These are phyloP conservation scores for Eulemur macaco DNA, from an alignment of 2,113 vertebrate genomes.

Conservation along the genomic window DNA sequence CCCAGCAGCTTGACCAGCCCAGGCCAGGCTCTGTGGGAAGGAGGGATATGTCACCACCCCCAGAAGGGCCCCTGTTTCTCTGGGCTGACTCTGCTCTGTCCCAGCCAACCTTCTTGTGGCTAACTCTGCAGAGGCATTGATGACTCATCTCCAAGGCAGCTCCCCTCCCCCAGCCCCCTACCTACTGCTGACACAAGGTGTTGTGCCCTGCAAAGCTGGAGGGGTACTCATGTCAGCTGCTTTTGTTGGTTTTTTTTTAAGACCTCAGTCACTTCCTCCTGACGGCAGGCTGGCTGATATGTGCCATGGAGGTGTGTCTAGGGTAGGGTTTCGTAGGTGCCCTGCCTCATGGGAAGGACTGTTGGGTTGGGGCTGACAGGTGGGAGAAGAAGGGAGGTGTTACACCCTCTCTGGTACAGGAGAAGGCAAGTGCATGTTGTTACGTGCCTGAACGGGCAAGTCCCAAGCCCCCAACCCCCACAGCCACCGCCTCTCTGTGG, in stretches of 20 bases:
- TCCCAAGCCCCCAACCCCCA: background rate
- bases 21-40: background rate
- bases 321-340: background rate
- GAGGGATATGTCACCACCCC: background rate
- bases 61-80: background rate
- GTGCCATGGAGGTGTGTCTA: fast-evolving
- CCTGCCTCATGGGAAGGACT: background rate
- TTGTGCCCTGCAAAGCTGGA: background rate
- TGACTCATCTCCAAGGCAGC: background rate
- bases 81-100: background rate
- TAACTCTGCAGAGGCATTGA: background rate
- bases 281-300: background rate
- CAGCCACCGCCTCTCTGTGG: fast-evolving
- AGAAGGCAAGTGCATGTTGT: background rate
- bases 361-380: background rate
- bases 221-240: background rate
- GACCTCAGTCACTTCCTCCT: constrained; percentile 33
- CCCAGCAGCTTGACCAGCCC: background rate
- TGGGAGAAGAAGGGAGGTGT: too few relatives aligned
- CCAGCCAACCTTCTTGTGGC: background rate
- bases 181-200: background rate
- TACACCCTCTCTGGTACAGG: background rate
- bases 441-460: background rate
- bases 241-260: background rate
- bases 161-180: background rate